A percentile compares a stretch with the other conserved stretches of the same genome.
Evolutionary conservation across 1,140 invertebrate genomes (phyloP).

Genomic region (Plectrocnemia conspersa): DNA sequence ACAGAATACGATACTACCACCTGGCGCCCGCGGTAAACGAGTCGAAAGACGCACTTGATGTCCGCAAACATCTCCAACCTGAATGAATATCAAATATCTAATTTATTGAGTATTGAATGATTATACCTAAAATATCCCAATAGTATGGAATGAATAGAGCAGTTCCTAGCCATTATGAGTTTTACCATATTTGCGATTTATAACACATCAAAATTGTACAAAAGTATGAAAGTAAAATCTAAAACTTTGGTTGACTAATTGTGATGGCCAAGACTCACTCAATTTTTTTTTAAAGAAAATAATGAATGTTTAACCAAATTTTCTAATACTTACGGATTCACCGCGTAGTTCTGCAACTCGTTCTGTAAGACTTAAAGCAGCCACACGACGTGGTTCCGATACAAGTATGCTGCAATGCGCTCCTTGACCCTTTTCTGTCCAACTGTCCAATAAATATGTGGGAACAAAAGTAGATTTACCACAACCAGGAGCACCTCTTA

Average conservation of each 20-base stretch:
- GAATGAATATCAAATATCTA: conserved; percentile 14
- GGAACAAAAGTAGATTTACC: conserved; percentile 48
- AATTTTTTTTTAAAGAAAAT: no score
- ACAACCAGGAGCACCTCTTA: conserved; percentile 47
- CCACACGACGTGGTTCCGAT: conserved; percentile 87
- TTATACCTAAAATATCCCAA: no score
- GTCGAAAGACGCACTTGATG: conserved; percentile 72
- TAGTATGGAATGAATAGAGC: no score
- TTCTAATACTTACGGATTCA: conserved; percentile 44
- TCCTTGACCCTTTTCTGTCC: conserved; percentile 19
- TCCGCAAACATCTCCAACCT: conserved; percentile 74
- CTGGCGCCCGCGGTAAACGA: conserved; percentile 42
- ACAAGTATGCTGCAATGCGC: conserved; percentile 47
- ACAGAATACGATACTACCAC: conserved; percentile 80
- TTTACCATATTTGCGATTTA: no score
- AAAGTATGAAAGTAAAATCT: no score
- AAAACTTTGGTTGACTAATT: no score
- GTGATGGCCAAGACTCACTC: no score
- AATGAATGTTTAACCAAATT: no score
- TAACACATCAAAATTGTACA: no score
- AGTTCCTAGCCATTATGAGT: background rate
- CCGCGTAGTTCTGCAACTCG: conserved; percentile 75
- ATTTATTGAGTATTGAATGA: no score
- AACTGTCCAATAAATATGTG: conserved; percentile 37
- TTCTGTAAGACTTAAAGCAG: conserved; percentile 83